These are phyloP conservation scores for Sardina pilchardus DNA, from an alignment of 2,113 vertebrate genomes.

Conservation along the genomic window DNA sequence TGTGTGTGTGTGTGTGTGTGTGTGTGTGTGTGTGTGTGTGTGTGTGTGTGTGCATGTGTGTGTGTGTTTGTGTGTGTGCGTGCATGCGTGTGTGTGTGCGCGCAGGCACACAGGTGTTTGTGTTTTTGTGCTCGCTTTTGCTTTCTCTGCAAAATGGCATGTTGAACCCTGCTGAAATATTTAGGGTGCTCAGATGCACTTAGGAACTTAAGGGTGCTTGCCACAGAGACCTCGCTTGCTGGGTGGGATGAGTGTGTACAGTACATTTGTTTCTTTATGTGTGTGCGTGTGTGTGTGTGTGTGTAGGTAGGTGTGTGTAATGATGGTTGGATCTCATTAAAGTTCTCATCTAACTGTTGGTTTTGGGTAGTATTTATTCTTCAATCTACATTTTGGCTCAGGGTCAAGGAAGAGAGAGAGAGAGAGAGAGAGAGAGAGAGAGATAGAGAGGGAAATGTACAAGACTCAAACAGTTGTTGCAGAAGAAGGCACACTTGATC, in stretches of 20 bases:
- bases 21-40: too few relatives aligned
- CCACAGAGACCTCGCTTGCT: background rate
- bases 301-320: background rate
- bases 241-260: background rate
- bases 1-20: too few relatives aligned
- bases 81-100: background rate
- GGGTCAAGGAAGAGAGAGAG: background rate
- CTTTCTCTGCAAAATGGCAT: slow-evolving; percentile 10
- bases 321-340: too few relatives aligned
- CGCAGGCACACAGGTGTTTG: background rate
- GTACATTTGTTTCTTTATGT: background rate
- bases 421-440: background rate
- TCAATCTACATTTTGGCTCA: background rate
- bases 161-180: slow-evolving; percentile 25
- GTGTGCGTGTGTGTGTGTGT: background rate
- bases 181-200: slow-evolving; percentile 15
- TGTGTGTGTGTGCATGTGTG: too few relatives aligned
- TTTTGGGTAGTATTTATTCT: background rate
- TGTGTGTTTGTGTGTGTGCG: background rate
- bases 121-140: background rate
- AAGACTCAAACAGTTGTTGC: slow-evolving; percentile 63
- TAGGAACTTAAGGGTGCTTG: background rate
- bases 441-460: slow-evolving; percentile 49
- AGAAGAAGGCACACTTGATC: slow-evolving; percentile 44
- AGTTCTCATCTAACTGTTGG: too few relatives aligned